Base-by-base conservation (phyloP, 1,140 invertebrate genomes). In the Procambarus virginalis region DNA sequence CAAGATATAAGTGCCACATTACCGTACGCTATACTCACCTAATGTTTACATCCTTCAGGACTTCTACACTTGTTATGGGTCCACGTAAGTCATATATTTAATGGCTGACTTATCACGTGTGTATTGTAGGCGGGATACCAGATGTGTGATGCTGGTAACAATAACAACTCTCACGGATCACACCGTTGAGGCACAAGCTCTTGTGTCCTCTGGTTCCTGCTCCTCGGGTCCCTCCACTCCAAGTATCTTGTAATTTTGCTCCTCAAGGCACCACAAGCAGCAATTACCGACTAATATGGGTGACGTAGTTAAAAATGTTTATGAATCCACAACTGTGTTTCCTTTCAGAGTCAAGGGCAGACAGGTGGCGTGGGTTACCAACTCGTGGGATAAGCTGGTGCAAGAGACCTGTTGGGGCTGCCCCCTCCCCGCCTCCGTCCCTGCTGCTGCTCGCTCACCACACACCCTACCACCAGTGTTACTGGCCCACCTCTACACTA, bases 301-400 rank as follows among this genome's bases (percentile, higher is more conserved):
- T 12, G 12, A 55, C 51, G 12, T 12, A 9, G 51, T 55, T 64
- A 12, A 4, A 20, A 12, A 17, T 64, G 17, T 8, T 8, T 73
- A 48, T 81, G 55, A 60, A 58, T 82, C 58, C 80, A 82, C 22
- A 46, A 82, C 58, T 60, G 60, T 46, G 80, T 82, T 68, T 68
- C 80, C 80, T 68, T 46, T 46, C 64, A 48, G 64, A 84, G 83
- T 84, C 83, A 84, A 84, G 83, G 83, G 83, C 83, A 84, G 83
- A 84, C 58, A 84, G 83, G 73, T 84, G 83, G 68, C 51, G 70
- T n/a, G 64, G 83, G 83, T 84, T 84, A 75, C 83, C 83, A 84
- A 75, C 68, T 84, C 68, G 83, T 84, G 83, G 83, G 68, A 84
- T 84, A 84, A 76, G 46, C 73, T 14, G 68, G 46, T 83, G 60